Percentiles rank a stretch among this genome's conserved stretches.
These are phyloP conservation scores for Rhaphigaster nebulosa DNA, from an alignment of 2,888 invertebrate genomes.

Conservation along the genomic window DNA sequence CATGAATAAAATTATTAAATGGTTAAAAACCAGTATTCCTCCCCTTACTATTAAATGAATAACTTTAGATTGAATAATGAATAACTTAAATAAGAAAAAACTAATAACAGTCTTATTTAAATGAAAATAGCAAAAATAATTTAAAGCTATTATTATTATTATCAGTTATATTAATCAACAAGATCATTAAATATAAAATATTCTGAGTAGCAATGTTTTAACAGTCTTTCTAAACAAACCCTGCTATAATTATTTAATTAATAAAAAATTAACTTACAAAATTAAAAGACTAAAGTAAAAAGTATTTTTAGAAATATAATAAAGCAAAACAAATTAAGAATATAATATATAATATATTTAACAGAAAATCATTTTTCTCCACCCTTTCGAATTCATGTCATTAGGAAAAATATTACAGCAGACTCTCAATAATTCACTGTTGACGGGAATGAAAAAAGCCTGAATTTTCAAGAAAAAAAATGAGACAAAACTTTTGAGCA, in stretches of 20 bases:
- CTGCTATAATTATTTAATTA: not conserved
- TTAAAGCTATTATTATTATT: slow-evolving; percentile 1
- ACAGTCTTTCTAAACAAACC: not conserved
- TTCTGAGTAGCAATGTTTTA: not conserved
- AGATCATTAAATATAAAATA: not conserved
- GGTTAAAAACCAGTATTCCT: not conserved
- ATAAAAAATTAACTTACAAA: not conserved
- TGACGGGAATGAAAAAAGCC: not conserved
- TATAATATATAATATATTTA: not conserved
- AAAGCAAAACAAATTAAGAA: not conserved
- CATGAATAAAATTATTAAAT: not conserved
- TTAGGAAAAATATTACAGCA: not conserved
- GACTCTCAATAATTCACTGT: not conserved
- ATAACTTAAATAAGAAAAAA: not conserved
- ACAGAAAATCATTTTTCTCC: not conserved
- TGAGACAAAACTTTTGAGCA: too few species aligned
- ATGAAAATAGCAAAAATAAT: not conserved
- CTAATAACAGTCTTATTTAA: slow-evolving; percentile 5
- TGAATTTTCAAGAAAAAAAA: not conserved
- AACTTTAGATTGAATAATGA: not conserved
- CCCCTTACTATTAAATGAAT: not conserved
- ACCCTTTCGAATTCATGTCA: not conserved
- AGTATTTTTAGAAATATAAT: not conserved
- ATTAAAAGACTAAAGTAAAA: too few species aligned
- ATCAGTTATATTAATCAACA: not conserved